phyloP scores from a whole-genome alignment of 1,140 invertebrate species.

The Hirudo medicinalis region DNA sequence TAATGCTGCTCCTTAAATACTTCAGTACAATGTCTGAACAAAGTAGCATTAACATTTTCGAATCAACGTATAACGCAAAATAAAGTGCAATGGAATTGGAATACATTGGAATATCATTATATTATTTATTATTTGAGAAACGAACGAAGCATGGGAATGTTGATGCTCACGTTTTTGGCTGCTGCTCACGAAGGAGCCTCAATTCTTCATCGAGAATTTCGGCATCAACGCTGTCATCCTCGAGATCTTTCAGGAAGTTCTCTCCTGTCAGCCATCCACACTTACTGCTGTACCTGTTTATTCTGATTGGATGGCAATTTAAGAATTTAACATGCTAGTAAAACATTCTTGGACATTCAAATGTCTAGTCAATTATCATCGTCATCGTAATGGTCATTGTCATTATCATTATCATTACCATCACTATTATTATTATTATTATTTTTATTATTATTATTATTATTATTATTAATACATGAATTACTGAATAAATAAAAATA shows the following conservation, averaged over 20 bases:
- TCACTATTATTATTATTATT: too few relatives aligned
- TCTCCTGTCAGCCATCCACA: conserved; percentile 22
- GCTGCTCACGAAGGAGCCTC: conserved; percentile 19
- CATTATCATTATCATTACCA: too few relatives aligned
- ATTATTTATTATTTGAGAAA: not conserved
- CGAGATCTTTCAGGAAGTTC: conserved; percentile 20
- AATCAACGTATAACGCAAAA: too few relatives aligned
- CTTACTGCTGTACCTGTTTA: conserved; percentile 18
- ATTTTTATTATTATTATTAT: too few relatives aligned
- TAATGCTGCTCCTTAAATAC: too few relatives aligned
- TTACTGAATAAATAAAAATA: too few relatives aligned
- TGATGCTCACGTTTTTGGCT: conserved; percentile 15
- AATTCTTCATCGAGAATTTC: conserved; percentile 24
- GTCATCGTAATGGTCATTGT: not conserved
- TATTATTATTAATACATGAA: too few relatives aligned
- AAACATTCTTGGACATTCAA: not conserved
- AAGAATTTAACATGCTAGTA: not conserved
- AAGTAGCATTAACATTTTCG: too few relatives aligned
- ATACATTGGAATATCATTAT: too few relatives aligned
- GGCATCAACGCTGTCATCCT: conserved; percentile 24
- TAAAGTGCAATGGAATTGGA: too few relatives aligned
- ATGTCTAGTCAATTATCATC: not conserved
- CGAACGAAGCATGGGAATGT: not conserved
- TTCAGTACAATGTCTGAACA: too few relatives aligned
- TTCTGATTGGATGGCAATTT: not conserved